Base-by-base conservation (phyloP, 2,888 invertebrate genomes). In the Heliconius aoede region DNA sequence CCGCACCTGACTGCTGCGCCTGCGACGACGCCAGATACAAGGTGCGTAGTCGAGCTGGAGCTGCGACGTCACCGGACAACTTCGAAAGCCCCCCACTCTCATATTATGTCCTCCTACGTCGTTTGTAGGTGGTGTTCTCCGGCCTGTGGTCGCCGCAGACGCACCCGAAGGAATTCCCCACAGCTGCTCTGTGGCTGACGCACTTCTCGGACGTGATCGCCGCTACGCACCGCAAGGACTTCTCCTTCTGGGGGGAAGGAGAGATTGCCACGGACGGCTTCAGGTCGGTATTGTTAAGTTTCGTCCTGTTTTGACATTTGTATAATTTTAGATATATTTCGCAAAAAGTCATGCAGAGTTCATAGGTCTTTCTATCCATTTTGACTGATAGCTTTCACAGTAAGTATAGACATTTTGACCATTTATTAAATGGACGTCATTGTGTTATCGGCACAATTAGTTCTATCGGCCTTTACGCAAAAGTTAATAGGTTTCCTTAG, bases 131-230 rank as follows among this genome's bases (percentile, higher is more conserved):
- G 88, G 95, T 95, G 89, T 99, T 97, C 88, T 97, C 99, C 91
- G 99, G 99, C 0, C 95, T 98, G 74, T 99, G 99, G 99, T 99
- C 99, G 0, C 96, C 97, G 82, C 96, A 97, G 86, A 99, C 99
- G 0, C 99, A 99, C 90, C 99, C 99, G 0, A 99, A 97, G 91
- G 97, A 99, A 91, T 99, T 98, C 91, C 99, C 99, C 0, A 96
- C 95, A 86, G 87, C 90, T 75, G 97, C 98, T 61, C 94, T 97
- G 80, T 98, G 98, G 97, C 91, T 98, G 79, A 98, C 99, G 0
- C 99, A 99, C 91, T 99, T 99, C 95, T 99, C 99, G 1, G 99
- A 99, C 90, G 96, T 99, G 21, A 97, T 99, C 84, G 99, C 99
- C 1, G 99, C 98, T 36, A 97, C 99, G 0, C 99, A 99, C 87